Conservation (phyloP, 2,113 vertebrate species). For the Mellivora capensis region DNA sequence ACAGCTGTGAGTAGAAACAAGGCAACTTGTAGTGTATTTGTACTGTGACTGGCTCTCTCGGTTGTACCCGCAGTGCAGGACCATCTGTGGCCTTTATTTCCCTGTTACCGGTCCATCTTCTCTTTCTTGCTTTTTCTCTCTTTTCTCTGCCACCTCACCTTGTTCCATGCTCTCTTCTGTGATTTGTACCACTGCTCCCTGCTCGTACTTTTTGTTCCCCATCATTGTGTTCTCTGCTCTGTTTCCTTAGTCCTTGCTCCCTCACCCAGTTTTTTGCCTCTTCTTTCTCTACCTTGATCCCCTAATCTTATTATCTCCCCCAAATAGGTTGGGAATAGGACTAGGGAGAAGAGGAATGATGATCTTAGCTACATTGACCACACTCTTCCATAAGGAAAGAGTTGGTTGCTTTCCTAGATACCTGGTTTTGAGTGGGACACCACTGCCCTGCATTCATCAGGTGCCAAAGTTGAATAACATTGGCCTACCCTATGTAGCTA, state of each 20-base stretch:
- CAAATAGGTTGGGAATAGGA: not conserved
- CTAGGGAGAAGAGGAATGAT: not conserved
- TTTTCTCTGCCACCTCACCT: not conserved
- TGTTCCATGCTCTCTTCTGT: not conserved
- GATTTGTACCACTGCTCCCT: not conserved
- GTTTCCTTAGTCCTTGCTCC: not conserved
- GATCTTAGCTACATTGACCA: not conserved
- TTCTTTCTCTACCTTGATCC: not conserved
- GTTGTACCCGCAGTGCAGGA: not conserved
- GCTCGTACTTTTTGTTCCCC: not conserved
- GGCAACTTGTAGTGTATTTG: not conserved
- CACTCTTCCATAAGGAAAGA: not conserved
- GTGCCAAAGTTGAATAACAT: not conserved
- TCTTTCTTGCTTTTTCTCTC: not conserved
- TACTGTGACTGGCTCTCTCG: not conserved
- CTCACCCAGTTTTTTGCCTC: not conserved
- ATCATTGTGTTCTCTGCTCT: not conserved
- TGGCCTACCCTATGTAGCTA: not conserved
- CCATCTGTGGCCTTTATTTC: not conserved
- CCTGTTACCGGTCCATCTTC: not conserved
- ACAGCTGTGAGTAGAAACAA: not conserved
- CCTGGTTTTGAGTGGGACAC: not conserved
- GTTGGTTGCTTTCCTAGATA: not conserved
- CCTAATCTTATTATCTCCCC: not conserved
- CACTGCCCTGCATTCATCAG: not conserved